phyloP scores from a whole-genome alignment of 30 jellyfish, hydroid and myxozoan species.

The Clytia hemisphaerica region DNA sequence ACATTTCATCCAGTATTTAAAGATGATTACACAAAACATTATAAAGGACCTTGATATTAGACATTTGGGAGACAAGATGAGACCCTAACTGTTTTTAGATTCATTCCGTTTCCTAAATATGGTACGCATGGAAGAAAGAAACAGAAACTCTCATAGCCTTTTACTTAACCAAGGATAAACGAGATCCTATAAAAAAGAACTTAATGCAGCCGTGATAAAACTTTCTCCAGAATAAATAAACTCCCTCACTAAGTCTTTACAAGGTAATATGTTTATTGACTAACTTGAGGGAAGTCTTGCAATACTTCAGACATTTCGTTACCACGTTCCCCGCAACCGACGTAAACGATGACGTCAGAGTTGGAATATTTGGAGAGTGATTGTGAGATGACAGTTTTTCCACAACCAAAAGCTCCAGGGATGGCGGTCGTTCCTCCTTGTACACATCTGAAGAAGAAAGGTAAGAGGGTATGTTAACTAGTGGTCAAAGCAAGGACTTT shows the following conservation, averaged over 20 bases:
- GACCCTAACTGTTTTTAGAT: too few relatives aligned
- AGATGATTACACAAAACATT: neutral
- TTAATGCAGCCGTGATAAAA: too few relatives aligned
- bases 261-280: too few relatives aligned
- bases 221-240: too few relatives aligned
- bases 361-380: constrained; percentile 89
- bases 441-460: constrained; percentile 59
- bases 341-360: constrained; percentile 96
- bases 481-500: too few relatives aligned
- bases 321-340: constrained; percentile 99
- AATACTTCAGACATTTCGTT: constrained; percentile 99
- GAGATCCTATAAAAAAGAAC: too few relatives aligned
- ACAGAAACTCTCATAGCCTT: too few relatives aligned
- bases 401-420: constrained; percentile 99
- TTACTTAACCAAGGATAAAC: too few relatives aligned
- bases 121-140: too few relatives aligned
- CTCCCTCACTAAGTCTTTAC: too few relatives aligned
- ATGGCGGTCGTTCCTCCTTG: constrained; percentile 99
- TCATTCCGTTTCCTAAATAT: too few relatives aligned
- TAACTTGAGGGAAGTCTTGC: constrained; percentile 95
- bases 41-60: neutral
- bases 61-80: too few relatives aligned
- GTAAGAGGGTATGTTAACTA: neutral
- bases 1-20: neutral
- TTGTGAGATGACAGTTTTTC: constrained; percentile 97